Percentiles rank a stretch among this genome's conserved stretches.
phyloP scores from a whole-genome alignment of 2,113 vertebrate species.

The Cichladusa arquata region DNA sequence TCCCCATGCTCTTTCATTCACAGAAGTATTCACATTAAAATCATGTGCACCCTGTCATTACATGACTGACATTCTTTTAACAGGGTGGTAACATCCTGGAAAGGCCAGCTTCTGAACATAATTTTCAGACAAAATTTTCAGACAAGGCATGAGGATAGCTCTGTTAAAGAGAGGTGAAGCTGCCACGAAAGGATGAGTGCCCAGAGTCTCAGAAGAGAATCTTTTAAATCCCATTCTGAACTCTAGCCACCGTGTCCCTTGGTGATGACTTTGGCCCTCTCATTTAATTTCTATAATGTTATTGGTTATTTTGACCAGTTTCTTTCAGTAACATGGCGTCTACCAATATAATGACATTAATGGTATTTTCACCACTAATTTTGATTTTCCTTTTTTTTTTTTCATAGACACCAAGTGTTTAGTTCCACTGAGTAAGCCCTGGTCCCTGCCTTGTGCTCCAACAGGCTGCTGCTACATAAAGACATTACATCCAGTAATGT shows the following conservation, averaged over 20 bases:
- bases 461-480: neutral
- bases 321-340: neutral
- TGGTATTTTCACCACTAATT: neutral
- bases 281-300: neutral
- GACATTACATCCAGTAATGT: neutral
- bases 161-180: constrained; percentile 18
- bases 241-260: neutral
- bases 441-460: neutral
- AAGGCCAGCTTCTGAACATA: constrained; percentile 7
- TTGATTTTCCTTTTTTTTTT: neutral
- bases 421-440: neutral
- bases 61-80: constrained; percentile 52
- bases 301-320: neutral
- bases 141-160: constrained; percentile 18
- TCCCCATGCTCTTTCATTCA: constrained; percentile 45
- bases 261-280: neutral
- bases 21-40: constrained; percentile 46
- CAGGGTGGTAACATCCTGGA: constrained; percentile 36
- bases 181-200: neutral
- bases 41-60: neutral
- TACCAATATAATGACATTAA: neutral
- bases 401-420: neutral
- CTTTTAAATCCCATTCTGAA: neutral
- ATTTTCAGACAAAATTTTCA: constrained; percentile 2
- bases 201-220: neutral